These are phyloP conservation scores for Nephrocerus scutellatus DNA, from an alignment of 2,888 invertebrate genomes.

Conservation along the genomic window DNA sequence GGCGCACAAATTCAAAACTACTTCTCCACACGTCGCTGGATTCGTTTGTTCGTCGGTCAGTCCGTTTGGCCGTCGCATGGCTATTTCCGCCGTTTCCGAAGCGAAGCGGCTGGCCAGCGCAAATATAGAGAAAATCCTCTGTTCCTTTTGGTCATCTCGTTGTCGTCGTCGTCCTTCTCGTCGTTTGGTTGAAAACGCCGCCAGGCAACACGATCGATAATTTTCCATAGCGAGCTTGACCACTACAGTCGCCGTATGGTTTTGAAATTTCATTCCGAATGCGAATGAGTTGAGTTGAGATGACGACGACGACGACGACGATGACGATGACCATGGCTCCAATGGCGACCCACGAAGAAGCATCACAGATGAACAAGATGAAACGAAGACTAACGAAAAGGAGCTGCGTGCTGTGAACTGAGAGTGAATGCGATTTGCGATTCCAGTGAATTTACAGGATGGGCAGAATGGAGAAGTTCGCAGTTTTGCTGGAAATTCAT, in stretches of 20 bases:
- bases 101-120: no score
- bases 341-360: slow-evolving; percentile 29
- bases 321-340: slow-evolving; percentile 18
- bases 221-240: slow-evolving; percentile 45
- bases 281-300: slow-evolving; percentile 19
- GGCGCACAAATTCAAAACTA: slow-evolving; percentile 24
- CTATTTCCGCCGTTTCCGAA: no score
- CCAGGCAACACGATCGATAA: slow-evolving; percentile 47
- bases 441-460: slow-evolving; percentile 36
- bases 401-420: slow-evolving; percentile 32
- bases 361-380: no score
- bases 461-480: slow-evolving; percentile 12
- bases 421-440: slow-evolving; percentile 47
- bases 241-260: slow-evolving; percentile 31
- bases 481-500: slow-evolving; percentile 2
- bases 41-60: no score
- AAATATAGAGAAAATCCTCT: slow-evolving; percentile 37
- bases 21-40: slow-evolving; percentile 22
- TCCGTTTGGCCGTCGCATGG: no score
- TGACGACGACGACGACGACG: slow-evolving; percentile 23
- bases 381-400: slow-evolving; percentile 29
- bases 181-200: slow-evolving; percentile 36
- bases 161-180: slow-evolving; percentile 38
- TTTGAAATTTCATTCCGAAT: slow-evolving; percentile 2
- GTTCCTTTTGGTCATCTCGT: slow-evolving; percentile 43